These are phyloP conservation scores for Otocyon megalotis DNA, from an alignment of 2,113 vertebrate species.

Conservation along the genomic window DNA sequence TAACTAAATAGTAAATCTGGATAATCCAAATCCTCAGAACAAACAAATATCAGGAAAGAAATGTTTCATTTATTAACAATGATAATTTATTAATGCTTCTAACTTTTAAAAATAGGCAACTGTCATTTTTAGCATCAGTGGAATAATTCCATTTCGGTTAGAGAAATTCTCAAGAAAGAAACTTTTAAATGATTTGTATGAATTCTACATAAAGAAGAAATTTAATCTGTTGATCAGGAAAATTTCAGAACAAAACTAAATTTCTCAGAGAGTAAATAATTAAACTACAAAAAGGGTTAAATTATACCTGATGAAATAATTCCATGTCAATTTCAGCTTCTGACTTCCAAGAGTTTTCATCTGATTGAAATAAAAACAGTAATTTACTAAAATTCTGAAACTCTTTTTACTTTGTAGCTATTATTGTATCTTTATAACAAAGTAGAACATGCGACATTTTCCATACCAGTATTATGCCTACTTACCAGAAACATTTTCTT, in stretches of 20 bases:
- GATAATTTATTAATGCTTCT: neutral
- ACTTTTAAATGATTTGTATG: constrained; percentile 26
- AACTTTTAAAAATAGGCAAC: constrained; percentile 41
- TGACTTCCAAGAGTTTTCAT: constrained; percentile 97
- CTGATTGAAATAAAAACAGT: constrained; percentile 86
- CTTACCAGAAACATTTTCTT: constrained; percentile 95
- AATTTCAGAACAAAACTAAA: constrained; percentile 56
- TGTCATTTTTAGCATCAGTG: neutral
- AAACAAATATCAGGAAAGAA: constrained; percentile 48
- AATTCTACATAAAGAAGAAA: constrained; percentile 40
- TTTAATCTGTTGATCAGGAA: constrained; percentile 30
- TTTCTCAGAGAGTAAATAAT: constrained; percentile 51
- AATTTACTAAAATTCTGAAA: constrained; percentile 51
- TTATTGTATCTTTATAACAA: constrained; percentile 60
- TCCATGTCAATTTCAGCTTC: constrained; percentile 99
- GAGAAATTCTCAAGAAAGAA: constrained; percentile 61
- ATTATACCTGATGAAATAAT: constrained; percentile 98
- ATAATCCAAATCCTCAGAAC: constrained; percentile 36
- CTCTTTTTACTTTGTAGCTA: neutral
- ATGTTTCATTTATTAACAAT: constrained; percentile 44
- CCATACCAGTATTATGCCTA: constrained; percentile 13
- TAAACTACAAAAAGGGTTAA: constrained; percentile 68
- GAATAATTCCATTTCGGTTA: constrained; percentile 43
- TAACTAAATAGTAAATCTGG: constrained; percentile 32
- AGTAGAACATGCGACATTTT: constrained; percentile 56